A percentile compares a stretch with the other conserved stretches of the same genome.
phyloP scores from a whole-genome alignment of 1,140 invertebrate species.

The Laupala kohalensis region DNA sequence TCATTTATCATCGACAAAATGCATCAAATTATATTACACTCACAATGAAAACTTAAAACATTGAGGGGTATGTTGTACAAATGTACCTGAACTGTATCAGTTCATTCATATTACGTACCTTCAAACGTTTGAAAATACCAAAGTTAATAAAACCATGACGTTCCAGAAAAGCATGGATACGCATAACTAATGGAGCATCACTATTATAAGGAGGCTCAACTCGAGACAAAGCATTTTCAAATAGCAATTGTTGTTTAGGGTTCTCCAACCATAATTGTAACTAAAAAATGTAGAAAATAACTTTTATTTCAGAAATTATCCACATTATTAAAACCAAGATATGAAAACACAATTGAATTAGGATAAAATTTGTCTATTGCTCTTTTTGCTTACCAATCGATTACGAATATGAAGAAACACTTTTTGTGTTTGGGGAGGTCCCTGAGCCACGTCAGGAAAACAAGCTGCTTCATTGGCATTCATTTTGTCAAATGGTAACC shows the following conservation, averaged over 20 bases:
- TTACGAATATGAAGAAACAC: slow-evolving; percentile 89
- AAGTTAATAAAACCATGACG: slow-evolving; percentile 97
- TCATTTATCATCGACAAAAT: no score
- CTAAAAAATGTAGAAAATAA: slow-evolving; percentile 27
- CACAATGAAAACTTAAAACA: neutral
- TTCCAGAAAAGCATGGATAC: slow-evolving; percentile 86
- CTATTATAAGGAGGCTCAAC: slow-evolving; percentile 88
- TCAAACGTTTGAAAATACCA: slow-evolving; percentile 84
- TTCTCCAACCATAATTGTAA: slow-evolving; percentile 96
- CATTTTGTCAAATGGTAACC: slow-evolving; percentile 89
- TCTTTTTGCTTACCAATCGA: slow-evolving; percentile 45
- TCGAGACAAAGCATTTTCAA: slow-evolving; percentile 64
- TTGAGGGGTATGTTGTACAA: neutral
- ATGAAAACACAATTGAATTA: neutral
- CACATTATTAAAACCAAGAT: neutral
- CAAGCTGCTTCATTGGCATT: slow-evolving; percentile 85
- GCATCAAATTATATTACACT: neutral
- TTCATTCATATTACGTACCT: slow-evolving; percentile 31
- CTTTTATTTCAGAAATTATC: neutral
- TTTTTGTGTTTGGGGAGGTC: slow-evolving; percentile 69
- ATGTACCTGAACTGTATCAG: no score
- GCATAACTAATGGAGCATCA: slow-evolving; percentile 65
- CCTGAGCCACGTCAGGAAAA: slow-evolving; percentile 79
- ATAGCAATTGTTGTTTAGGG: slow-evolving; percentile 80
- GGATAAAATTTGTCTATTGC: neutral